Evolutionary conservation across 2,888 invertebrate genomes (phyloP).

Genomic region (Adelphocoris suturalis): DNA sequence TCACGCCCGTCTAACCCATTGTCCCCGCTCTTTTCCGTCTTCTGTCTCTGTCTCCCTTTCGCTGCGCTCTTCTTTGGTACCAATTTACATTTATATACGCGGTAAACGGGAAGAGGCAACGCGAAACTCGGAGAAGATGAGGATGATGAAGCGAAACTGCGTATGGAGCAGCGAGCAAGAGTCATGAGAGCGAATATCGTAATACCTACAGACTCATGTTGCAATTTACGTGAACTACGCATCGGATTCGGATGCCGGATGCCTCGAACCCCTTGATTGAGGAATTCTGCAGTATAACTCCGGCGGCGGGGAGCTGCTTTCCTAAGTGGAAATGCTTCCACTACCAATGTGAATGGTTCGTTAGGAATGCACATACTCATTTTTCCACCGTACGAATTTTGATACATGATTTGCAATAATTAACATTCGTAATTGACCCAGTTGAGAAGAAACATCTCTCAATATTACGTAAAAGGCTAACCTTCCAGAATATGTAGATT

Average conservation of each 20-base stretch:
- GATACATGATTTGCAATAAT: no score
- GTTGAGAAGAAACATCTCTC: no score
- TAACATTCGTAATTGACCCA: no score
- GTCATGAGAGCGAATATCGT: neutral
- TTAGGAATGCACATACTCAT: no score
- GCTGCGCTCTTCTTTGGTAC: neutral
- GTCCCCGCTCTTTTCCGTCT: slow-evolving; percentile 9
- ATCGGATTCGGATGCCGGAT: neutral
- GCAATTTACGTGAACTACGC: neutral
- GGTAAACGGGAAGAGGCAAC: neutral
- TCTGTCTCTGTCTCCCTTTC: neutral
- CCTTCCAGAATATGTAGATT: no score
- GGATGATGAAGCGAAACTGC: slow-evolving; percentile 15
- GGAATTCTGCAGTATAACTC: neutral
- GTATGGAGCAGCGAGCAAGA: neutral
- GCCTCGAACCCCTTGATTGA: neutral
- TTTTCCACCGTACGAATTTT: no score
- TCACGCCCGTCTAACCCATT: slow-evolving; percentile 15
- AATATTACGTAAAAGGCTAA: no score
- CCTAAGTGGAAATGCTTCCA: no score
- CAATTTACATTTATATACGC: slow-evolving; percentile 25
- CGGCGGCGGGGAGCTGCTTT: neutral
- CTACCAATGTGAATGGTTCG: no score
- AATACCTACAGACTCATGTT: neutral
- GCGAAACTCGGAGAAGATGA: slow-evolving; percentile 7